Base-by-base conservation (phyloP, 2,888 invertebrate species). In the Xanthia icteritia region DNA sequence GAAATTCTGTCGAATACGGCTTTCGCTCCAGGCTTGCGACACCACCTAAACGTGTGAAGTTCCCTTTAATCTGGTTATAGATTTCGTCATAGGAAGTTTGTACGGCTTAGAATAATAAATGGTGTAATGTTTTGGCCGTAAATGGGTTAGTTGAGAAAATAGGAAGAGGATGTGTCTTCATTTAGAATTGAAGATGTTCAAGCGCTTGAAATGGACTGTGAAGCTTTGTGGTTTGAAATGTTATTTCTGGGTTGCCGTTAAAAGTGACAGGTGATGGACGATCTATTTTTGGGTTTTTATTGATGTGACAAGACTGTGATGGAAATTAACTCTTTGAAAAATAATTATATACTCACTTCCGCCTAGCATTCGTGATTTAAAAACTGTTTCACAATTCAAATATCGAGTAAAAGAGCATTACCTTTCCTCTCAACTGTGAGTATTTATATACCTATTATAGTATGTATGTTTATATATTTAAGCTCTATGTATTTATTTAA, bases 31-130 rank as follows among this genome's bases (percentile, higher is more conserved):
- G 68, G 58, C 71, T 85, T 87, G 71, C 80, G 80, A 88, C 88
- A 88, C 63, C 27, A 31, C 58, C 11, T 65, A 71, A 82, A 71
- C 73, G 83, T 77, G 76, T 76, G 74, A 76, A 58, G 27, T 78
- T 74, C 65, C 77, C 78, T 84, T 82, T 69, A 86, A 77, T 80
- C 72, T 58, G 74, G 76, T 79, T 64, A 68, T 66, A 61, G 61
- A 75, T 86, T 86, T 81, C 89, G 68, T 82, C 83, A 89, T 71
- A 42, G 82, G 88, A 88, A 72, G 86, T 86, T 86, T 84, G 73
- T 69, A 65, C 65, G n/a, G 67, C 70, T 58, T 70, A 48, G 67
- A 79, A 79, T 79, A 86, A 83, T 82, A 85, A 71, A 81, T 76
- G 48, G n/a, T 48, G 68, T 60, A 77, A 82, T 67, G 66, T 76